Base-by-base conservation (phyloP, 92 coral and sea anemone genomes). In the Pocillopora grandis region DNA sequence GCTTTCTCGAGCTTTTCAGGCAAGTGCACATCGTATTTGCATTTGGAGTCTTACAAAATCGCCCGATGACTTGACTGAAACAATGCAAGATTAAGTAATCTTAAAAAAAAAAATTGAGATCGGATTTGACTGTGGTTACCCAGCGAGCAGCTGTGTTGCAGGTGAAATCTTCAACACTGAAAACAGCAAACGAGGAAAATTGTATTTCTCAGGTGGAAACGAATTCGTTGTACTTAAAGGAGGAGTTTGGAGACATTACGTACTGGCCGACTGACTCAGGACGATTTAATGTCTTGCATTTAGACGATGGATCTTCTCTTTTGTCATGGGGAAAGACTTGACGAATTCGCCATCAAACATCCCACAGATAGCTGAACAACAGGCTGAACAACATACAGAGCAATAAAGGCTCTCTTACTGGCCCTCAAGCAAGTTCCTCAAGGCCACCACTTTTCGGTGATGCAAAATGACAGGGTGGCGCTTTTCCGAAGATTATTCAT, bases 1-100 rank as follows among this genome's bases (percentile, higher is more conserved):
- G 72, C 86, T 88, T 60, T 77, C 88, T 62, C 87, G 91, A 77
- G 91, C 91, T 14, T 88, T 88, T 75, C 91, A 88, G 88, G 88
- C 76, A 70, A 78, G 85, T 86, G 62, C 63, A 72, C 37, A 21
- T 27, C 70, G 80, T 77, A 77, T 68, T 70, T 77, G 0, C 27
- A 23, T 23, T 23, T 23, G 27, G 27, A 23, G 27, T 23, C 27
- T 23, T 23, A 23, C 80, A 63, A 27, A 58, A 77, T 77, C 62
- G 60, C 62, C 55, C 57, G 35, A 57, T 60, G 70, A 60, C 69
- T 70, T 12, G 55, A 31, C 80, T 60, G 60, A 70, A 77, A 61
- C 69, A 68, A 23, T 23, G 27, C 27, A 23, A 23, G 27, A 23
- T 23, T 23, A 23, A 23, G 27, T 23, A 23, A 23, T 23, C 27